phyloP scores from a whole-genome alignment of 2,113 vertebrate genomes.

The Poeciliopsis occidentalis region DNA sequence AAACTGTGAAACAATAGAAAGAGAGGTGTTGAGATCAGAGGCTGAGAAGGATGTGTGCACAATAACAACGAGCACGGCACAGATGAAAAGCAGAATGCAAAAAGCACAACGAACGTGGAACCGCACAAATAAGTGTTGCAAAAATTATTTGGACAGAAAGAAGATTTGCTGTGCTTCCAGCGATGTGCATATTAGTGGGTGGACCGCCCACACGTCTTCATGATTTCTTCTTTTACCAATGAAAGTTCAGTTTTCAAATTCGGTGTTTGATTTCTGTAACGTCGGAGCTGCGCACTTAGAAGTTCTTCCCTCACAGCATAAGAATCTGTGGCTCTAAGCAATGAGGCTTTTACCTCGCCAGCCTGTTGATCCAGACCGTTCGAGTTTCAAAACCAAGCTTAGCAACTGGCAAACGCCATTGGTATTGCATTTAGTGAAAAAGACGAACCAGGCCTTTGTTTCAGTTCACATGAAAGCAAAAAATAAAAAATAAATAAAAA shows the following conservation, averaged over 20 bases:
- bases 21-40: conserved; percentile 19
- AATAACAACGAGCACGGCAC: conserved; percentile 5
- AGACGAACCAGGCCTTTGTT: background rate
- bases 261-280: background rate
- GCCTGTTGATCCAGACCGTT: too few relatives aligned
- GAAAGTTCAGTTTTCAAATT: background rate
- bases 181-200: background rate
- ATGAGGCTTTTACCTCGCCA: background rate
- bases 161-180: background rate
- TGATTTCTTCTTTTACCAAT: background rate
- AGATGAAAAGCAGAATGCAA: background rate
- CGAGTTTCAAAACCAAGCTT: background rate
- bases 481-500: background rate
- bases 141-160: background rate
- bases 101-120: conserved; percentile 8
- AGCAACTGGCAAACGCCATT: background rate
- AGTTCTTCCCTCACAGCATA: background rate
- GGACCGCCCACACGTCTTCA: background rate
- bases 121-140: background rate
- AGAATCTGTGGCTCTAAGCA: background rate
- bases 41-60: conserved; percentile 12
- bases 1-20: conserved; percentile 25
- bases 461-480: background rate
- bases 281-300: background rate
- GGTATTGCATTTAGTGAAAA: background rate